Conservation (phyloP, 2,888 invertebrate genomes). For the Thecocarcelia acutangulata region DNA sequence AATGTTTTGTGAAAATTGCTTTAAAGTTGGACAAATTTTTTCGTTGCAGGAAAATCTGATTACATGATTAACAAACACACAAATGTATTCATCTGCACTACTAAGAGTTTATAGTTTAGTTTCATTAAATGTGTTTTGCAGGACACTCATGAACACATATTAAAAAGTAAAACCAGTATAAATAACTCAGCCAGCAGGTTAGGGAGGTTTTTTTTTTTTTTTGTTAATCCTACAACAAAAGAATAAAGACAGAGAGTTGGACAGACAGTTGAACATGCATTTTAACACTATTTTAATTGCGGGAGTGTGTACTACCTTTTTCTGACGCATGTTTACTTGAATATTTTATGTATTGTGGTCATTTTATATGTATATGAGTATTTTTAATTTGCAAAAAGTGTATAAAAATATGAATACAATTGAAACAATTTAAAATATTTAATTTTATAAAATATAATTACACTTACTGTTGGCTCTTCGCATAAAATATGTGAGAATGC, state of each 20-base stretch:
- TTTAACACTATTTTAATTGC: conserved; percentile 16
- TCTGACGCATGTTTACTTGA: conserved; percentile 1
- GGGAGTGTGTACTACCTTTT: neutral
- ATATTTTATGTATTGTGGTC: conserved; percentile 43
- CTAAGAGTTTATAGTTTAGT: conserved; percentile 51
- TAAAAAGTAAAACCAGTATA: conserved; percentile 5
- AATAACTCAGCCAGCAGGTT: conserved; percentile 49
- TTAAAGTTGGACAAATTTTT: conserved; percentile 40
- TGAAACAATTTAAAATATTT: conserved; percentile 68
- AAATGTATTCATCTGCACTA: neutral
- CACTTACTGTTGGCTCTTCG: conserved; percentile 39
- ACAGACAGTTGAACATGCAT: conserved; percentile 32
- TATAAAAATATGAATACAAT: conserved; percentile 15
- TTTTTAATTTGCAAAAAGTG: conserved; percentile 2
- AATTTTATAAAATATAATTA: conserved; percentile 68
- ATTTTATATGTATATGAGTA: conserved; percentile 44
- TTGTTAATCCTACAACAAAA: conserved; percentile 40
- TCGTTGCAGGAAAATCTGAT: conserved; percentile 37
- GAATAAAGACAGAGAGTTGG: conserved; percentile 5
- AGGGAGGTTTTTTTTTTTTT: conserved; percentile 4
- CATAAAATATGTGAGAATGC: neutral
- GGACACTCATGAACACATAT: neutral
- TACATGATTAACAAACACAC: conserved; percentile 12
- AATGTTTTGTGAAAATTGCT: conserved; percentile 23
- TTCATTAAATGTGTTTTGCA: conserved; percentile 56